Conservation (phyloP, 2,113 vertebrate species). For the Diadophis punctatus region DNA sequence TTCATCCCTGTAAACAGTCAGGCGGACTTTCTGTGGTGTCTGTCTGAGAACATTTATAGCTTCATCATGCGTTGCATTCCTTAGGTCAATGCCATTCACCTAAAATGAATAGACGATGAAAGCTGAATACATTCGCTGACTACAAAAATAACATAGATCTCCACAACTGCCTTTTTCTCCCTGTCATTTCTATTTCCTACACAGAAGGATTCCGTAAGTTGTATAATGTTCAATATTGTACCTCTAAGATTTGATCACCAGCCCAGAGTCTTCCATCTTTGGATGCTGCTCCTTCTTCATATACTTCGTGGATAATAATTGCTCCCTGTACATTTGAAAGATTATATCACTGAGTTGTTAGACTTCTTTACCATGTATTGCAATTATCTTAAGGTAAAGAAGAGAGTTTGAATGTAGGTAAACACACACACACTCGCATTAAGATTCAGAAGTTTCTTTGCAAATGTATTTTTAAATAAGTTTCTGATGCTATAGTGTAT, state of each 20-base stretch:
- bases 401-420: neutral
- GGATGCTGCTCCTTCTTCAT: constrained; percentile 94
- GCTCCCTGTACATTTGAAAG: constrained; percentile 74
- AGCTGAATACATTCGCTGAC: neutral
- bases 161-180: neutral
- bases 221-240: constrained; percentile 40
- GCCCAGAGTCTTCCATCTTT: constrained; percentile 97
- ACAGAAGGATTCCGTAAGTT: neutral
- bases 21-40: constrained; percentile 86
- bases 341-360: neutral
- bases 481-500: neutral
- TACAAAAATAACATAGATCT: neutral
- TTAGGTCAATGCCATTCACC: constrained; percentile 91
- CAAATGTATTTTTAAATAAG: neutral
- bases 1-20: constrained; percentile 90
- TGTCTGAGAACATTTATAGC: constrained; percentile 94
- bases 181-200: neutral
- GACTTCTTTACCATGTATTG: neutral
- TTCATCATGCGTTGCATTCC: constrained; percentile 90
- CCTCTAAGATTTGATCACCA: constrained; percentile 97
- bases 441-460: neutral
- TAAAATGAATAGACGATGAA: constrained; percentile 44
- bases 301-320: constrained; percentile 98
- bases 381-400: neutral
- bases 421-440: neutral